Percentiles rank a stretch among this genome's conserved stretches.
These are phyloP conservation scores for Sigmodon hispidus DNA, from an alignment of 2,113 vertebrate species.

Conservation along the genomic window DNA sequence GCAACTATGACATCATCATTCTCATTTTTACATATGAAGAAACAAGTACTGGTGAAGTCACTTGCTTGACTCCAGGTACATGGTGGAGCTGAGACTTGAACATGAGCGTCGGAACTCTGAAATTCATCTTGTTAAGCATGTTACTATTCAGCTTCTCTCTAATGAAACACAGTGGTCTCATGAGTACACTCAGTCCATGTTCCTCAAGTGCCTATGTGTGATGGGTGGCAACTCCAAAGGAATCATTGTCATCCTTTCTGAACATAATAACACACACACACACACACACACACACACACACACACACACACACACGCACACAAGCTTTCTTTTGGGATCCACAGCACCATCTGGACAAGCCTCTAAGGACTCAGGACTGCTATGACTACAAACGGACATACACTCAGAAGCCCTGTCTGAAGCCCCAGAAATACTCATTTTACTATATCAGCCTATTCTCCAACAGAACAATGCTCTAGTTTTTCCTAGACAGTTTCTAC, in stretches of 20 bases:
- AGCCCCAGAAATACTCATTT: neutral
- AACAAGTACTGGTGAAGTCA: neutral
- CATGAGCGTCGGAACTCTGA: neutral
- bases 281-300: neutral
- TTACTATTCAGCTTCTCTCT: no score
- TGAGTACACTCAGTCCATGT: neutral
- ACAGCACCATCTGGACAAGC: neutral
- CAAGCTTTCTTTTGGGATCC: neutral
- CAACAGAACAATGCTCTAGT: neutral
- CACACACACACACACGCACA: neutral
- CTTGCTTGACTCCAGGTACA: neutral
- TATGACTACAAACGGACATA: fast-evolving
- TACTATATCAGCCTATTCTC: neutral
- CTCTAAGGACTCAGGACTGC: no score
- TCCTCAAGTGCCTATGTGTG: fast-evolving
- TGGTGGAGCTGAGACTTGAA: neutral
- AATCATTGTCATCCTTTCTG: neutral
- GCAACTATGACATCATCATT: neutral
- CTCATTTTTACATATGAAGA: neutral
- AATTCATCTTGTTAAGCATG: neutral
- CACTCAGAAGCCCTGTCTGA: neutral
- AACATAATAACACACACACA: neutral
- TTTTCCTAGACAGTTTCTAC: neutral
- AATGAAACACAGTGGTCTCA: neutral
- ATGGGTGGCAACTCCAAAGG: neutral